Conservation (phyloP, 2,888 invertebrate species). For the Nipponacmea schrenckii region DNA sequence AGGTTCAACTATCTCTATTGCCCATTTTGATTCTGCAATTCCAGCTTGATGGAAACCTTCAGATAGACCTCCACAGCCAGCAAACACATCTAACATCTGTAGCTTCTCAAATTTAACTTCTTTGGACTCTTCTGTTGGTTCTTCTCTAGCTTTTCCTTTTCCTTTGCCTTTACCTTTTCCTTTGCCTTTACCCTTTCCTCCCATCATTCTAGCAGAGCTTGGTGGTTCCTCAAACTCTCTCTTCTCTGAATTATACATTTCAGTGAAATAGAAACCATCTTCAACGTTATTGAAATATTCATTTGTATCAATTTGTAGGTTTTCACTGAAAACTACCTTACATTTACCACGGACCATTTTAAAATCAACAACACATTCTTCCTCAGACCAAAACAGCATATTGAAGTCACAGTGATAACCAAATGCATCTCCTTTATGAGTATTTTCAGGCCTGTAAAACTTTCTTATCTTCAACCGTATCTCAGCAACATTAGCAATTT, state of each 20-base stretch:
- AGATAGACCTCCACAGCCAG: constrained; percentile 85
- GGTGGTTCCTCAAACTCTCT: constrained; percentile 76
- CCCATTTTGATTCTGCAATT: constrained; percentile 80
- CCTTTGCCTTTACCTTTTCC: constrained; percentile 78
- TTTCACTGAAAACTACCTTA: constrained; percentile 76
- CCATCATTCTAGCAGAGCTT: constrained; percentile 73
- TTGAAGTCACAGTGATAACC: constrained; percentile 78
- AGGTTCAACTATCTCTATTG: constrained; percentile 81
- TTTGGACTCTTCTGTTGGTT: constrained; percentile 25
- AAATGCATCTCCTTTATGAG: constrained; percentile 72
- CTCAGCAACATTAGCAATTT: constrained; percentile 71
- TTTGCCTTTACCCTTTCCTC: constrained; percentile 73
- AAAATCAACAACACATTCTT: constrained; percentile 71
- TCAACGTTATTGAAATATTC: constrained; percentile 77
- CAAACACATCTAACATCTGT: constrained; percentile 82
- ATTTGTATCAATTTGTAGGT: constrained; percentile 70
- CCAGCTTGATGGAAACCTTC: constrained; percentile 75
- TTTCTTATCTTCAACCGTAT: constrained; percentile 77
- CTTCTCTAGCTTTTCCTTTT: constrained; percentile 68
- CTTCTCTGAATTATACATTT: constrained; percentile 73
- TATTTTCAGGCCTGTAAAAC: constrained; percentile 80
- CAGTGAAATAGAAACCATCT: constrained; percentile 79
- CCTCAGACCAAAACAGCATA: constrained; percentile 81
- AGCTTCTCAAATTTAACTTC: constrained; percentile 70
- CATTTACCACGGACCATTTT: constrained; percentile 76